Conservation (phyloP, 2,113 vertebrate genomes). For the Theristicus caerulescens region DNA sequence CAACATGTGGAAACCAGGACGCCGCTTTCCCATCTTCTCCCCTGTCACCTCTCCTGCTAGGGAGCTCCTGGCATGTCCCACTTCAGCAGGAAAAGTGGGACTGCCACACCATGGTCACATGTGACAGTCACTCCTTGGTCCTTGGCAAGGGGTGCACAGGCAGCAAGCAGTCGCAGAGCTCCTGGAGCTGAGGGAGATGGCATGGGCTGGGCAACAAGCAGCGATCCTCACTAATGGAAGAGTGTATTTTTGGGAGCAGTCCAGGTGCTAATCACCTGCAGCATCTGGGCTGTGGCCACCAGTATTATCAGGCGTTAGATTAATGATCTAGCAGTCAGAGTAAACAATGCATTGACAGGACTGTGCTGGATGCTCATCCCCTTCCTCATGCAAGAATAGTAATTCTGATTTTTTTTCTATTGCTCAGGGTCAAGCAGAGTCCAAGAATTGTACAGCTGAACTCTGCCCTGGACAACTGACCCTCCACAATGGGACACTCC, state of each 20-base stretch:
- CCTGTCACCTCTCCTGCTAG: not conserved
- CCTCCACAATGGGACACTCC: not conserved
- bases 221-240: not conserved
- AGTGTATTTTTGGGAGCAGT: not conserved
- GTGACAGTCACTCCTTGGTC: rapidly evolving
- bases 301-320: not conserved
- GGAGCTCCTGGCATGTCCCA: not conserved
- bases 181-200: not conserved
- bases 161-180: not conserved
- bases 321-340: not conserved
- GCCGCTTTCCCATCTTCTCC: not conserved
- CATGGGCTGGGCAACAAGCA: not conserved
- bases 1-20: not conserved
- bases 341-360: not conserved
- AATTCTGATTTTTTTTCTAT: not conserved
- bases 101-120: rapidly evolving
- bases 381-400: not conserved
- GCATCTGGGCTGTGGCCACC: not conserved
- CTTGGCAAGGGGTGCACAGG: not conserved
- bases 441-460: not conserved
- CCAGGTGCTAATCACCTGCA: not conserved
- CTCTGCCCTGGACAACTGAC: not conserved
- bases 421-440: not conserved
- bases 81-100: not conserved
- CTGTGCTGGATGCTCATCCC: not conserved